These are phyloP conservation scores for Eubasilissa splendida DNA, from an alignment of 2,888 invertebrate genomes.

Conservation along the genomic window DNA sequence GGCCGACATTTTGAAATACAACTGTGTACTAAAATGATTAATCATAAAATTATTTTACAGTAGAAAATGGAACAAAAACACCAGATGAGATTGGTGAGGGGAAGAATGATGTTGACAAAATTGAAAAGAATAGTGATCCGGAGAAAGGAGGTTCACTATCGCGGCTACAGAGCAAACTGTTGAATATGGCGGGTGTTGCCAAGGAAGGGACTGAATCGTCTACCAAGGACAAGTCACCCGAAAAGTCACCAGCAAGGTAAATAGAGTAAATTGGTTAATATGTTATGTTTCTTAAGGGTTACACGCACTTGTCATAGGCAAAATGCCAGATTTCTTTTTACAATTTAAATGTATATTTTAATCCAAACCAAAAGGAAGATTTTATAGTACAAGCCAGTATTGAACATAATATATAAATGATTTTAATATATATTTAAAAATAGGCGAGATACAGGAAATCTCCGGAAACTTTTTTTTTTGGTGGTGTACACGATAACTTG, in stretches of 20 bases:
- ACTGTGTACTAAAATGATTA: too few relatives aligned
- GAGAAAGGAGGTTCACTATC: constrained; percentile 67
- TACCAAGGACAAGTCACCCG: constrained; percentile 39
- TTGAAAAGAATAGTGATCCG: constrained; percentile 62
- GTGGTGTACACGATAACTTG: too few relatives aligned
- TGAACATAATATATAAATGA: too few relatives aligned
- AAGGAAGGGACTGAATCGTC: constrained; percentile 39
- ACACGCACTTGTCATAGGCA: too few relatives aligned
- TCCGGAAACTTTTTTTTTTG: too few relatives aligned
- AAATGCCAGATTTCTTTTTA: too few relatives aligned
- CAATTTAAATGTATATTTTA: too few relatives aligned
- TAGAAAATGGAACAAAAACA: constrained; percentile 57
- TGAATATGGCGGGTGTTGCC: constrained; percentile 74
- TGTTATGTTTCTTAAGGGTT: neutral
- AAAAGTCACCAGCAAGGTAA: constrained; percentile 49
- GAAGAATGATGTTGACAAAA: constrained; percentile 50
- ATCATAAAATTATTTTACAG: neutral
- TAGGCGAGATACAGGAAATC: too few relatives aligned
- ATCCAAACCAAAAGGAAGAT: too few relatives aligned
- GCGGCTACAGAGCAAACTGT: constrained; percentile 75
- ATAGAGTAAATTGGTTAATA: neutral
- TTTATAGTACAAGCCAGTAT: too few relatives aligned
- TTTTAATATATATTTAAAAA: too few relatives aligned
- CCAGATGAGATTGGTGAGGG: constrained; percentile 34
- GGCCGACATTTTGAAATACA: too few relatives aligned